These are phyloP conservation scores for Calameuta pallipes DNA, from an alignment of 2,888 invertebrate species.

Conservation along the genomic window DNA sequence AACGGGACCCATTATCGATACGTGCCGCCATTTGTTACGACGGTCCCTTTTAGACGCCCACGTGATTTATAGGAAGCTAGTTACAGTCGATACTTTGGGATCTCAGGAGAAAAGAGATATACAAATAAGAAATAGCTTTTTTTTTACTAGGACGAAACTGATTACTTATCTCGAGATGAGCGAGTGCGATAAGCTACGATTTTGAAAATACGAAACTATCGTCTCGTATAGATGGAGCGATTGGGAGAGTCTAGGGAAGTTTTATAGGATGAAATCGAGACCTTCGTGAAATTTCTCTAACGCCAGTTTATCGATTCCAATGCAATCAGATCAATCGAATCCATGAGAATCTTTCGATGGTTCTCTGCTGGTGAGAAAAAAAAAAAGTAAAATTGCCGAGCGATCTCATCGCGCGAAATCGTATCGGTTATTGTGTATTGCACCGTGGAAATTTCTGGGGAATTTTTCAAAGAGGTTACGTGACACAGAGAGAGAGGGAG, in stretches of 20 bases:
- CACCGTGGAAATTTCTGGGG: background rate
- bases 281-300: background rate
- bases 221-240: background rate
- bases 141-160: background rate
- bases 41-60: background rate
- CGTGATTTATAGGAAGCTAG: background rate
- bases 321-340: background rate
- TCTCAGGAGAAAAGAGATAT: background rate
- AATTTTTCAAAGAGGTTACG: background rate
- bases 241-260: background rate
- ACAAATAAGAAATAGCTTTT: background rate
- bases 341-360: background rate
- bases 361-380: background rate
- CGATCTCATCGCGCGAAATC: background rate
- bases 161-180: background rate
- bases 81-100: background rate
- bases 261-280: background rate
- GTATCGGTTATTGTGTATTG: background rate
- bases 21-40: slow-evolving; percentile 30
- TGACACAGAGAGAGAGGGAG: background rate
- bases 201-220: background rate
- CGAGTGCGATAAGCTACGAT: background rate
- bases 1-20: slow-evolving; percentile 26
- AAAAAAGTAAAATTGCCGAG: background rate
- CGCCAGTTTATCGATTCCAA: background rate